These are phyloP conservation scores for Lordiphosa collinella DNA, from an alignment of 1,140 invertebrate genomes.

Conservation along the genomic window DNA sequence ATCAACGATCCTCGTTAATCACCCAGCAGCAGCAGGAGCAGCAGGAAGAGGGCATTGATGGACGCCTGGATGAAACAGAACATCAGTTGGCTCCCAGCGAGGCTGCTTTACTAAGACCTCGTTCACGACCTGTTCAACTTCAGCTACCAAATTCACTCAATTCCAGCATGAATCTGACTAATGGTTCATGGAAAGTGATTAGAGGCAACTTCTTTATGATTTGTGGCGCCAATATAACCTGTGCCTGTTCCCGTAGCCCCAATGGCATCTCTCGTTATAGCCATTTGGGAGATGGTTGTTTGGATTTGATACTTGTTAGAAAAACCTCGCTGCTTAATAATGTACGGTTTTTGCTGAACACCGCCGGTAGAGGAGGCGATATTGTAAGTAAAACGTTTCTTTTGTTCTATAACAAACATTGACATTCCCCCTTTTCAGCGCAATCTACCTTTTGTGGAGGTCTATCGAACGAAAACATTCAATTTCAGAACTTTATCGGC, in stretches of 20 bases:
- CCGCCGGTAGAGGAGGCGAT: constrained; percentile 82
- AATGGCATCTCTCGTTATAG: constrained; percentile 89
- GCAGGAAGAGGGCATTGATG: neutral
- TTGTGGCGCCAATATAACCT: constrained; percentile 89
- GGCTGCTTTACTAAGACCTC: constrained; percentile 30
- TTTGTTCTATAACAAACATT: no score
- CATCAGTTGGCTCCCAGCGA: constrained; percentile 29
- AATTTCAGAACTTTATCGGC: constrained; percentile 82
- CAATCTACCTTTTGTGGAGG: constrained; percentile 87
- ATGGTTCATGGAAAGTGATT: constrained; percentile 82
- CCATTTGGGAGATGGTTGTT: constrained; percentile 90
- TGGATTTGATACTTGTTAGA: constrained; percentile 88
- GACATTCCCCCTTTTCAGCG: constrained; percentile 80
- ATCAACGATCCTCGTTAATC: constrained; percentile 72
- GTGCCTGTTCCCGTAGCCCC: constrained; percentile 87
- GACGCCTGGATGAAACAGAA: constrained; percentile 4
- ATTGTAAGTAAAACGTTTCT: constrained; percentile 80
- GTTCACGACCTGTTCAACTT: constrained; percentile 39
- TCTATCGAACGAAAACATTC: constrained; percentile 87
- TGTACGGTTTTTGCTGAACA: constrained; percentile 84
- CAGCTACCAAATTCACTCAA: constrained; percentile 20
- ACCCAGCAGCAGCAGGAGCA: constrained; percentile 59
- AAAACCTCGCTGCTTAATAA: constrained; percentile 88
- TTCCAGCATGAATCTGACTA: constrained; percentile 26
- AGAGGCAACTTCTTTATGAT: constrained; percentile 89